Evolutionary conservation across 2,797 vertebrate species (phyloP).

Genomic region (Spinus pinus): DNA sequence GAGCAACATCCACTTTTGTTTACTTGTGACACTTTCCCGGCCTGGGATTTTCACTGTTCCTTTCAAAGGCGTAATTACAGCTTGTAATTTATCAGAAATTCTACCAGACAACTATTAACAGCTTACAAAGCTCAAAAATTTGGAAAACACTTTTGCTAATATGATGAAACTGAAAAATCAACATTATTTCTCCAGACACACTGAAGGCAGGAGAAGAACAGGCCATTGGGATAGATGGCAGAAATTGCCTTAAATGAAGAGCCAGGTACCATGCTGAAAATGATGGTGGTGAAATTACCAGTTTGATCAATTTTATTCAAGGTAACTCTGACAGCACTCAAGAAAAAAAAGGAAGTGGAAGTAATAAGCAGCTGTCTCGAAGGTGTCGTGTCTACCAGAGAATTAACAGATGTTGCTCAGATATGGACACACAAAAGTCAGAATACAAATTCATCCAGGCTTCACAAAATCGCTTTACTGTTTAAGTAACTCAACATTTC

Average conservation of each 20-base stretch:
- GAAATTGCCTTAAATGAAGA: background rate
- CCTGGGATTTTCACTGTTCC: background rate
- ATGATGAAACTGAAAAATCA: background rate
- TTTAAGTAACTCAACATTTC: background rate
- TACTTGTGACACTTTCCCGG: background rate
- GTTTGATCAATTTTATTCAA: background rate
- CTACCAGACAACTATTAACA: background rate
- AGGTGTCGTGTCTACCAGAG: background rate
- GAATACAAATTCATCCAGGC: background rate
- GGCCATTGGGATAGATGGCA: rapidly evolving
- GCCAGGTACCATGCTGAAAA: background rate
- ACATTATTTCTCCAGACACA: background rate
- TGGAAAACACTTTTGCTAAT: background rate
- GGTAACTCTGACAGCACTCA: background rate
- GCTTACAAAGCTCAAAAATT: background rate
- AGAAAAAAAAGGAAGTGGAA: background rate
- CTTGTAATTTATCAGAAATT: background rate
- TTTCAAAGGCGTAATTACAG: background rate
- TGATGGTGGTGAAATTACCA: rapidly evolving
- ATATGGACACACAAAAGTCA: rapidly evolving
- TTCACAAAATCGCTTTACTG: background rate
- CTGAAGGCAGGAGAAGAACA: background rate
- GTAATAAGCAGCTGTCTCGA: background rate
- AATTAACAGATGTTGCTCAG: background rate
- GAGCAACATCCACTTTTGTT: background rate